Conservation (phyloP, 2,888 invertebrate genomes). For the Odontocerum albicorne region DNA sequence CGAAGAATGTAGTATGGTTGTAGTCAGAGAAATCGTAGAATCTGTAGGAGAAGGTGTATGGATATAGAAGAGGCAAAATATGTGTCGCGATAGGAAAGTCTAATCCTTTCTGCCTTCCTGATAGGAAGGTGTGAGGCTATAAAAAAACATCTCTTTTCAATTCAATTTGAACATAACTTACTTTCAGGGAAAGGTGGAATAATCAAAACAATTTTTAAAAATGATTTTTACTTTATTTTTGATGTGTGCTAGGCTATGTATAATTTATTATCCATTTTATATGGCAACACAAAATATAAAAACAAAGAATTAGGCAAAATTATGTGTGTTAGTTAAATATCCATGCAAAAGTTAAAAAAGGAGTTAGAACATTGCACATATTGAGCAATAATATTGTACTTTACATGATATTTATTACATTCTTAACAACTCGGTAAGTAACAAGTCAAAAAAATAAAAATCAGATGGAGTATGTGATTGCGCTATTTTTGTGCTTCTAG, state of each 20-base stretch:
- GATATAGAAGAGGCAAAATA: too few species aligned
- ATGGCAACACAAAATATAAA: slow-evolving; percentile 31
- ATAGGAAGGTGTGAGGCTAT: too few species aligned
- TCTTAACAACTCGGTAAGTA: not conserved
- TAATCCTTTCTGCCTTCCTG: too few species aligned
- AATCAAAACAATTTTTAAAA: slow-evolving; percentile 15
- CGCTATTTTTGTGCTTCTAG: slow-evolving; percentile 12
- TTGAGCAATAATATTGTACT: slow-evolving; percentile 7
- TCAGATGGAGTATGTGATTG: too few species aligned
- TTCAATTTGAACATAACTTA: too few species aligned
- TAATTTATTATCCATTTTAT: slow-evolving; percentile 28
- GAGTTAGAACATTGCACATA: not conserved
- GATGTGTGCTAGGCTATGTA: slow-evolving; percentile 30
- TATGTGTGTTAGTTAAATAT: slow-evolving; percentile 16
- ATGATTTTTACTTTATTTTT: slow-evolving; percentile 25
- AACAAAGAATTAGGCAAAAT: slow-evolving; percentile 25
- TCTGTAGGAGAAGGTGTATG: too few species aligned
- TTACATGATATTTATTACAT: not conserved
- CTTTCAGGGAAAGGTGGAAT: too few species aligned
- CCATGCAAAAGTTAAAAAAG: slow-evolving; percentile 12
- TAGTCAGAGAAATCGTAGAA: too few species aligned
- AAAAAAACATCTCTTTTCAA: too few species aligned
- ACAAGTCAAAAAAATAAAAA: not conserved
- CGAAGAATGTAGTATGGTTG: too few species aligned
- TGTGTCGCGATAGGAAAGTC: too few species aligned